phyloP scores from a whole-genome alignment of 2,113 vertebrate genomes.

The Pygoscelis adeliae region DNA sequence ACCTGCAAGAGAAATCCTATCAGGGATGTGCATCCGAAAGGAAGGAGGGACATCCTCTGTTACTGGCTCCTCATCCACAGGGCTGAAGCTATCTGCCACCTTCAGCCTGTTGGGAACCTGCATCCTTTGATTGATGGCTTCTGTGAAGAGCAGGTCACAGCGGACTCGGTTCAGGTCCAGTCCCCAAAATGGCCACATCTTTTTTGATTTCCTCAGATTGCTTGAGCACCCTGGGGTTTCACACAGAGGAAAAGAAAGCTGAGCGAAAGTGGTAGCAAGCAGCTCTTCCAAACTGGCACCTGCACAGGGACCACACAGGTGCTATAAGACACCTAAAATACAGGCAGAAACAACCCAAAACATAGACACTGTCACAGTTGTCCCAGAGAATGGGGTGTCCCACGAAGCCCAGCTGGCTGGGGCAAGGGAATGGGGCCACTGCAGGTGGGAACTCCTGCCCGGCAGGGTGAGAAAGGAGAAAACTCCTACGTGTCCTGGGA shows the following conservation, averaged over 20 bases:
- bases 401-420: not conserved
- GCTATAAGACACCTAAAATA: not conserved
- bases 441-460: not conserved
- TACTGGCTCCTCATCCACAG: not conserved
- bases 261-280: not conserved
- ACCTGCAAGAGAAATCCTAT: slow-evolving; percentile 79
- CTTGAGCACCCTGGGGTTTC: not conserved
- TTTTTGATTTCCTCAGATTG: not conserved
- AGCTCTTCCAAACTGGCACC: not conserved
- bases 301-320: accelerated
- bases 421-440: not conserved
- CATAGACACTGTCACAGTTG: not conserved
- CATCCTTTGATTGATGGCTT: slow-evolving; percentile 78
- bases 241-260: not conserved
- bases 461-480: not conserved
- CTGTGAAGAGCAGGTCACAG: slow-evolving; percentile 71
- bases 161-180: not conserved
- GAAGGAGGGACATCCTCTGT: slow-evolving; percentile 40
- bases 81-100: slow-evolving; percentile 16
- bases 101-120: slow-evolving; percentile 76
- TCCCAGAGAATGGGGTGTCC: not conserved
- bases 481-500: not conserved
- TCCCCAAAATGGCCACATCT: slow-evolving; percentile 13
- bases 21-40: slow-evolving; percentile 78
- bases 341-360: not conserved